A percentile compares a stretch with the other conserved stretches of the same genome.
Evolutionary conservation across 2,113 vertebrate species (phyloP).

Genomic region (Tangachromis dhanisi): DNA sequence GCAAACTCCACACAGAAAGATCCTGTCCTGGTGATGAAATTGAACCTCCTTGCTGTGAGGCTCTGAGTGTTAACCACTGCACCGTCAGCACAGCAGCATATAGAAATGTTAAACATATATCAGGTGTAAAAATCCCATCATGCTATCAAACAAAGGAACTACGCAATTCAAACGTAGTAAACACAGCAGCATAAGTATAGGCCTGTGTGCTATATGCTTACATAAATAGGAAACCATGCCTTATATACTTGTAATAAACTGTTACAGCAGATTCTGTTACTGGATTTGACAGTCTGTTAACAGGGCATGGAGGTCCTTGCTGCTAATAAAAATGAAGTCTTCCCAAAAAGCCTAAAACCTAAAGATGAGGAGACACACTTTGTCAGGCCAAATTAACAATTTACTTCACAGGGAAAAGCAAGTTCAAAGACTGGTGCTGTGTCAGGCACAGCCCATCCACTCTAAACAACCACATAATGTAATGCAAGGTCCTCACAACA

Average conservation of each 20-base stretch:
- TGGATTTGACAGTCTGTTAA: not conserved
- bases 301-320: not conserved
- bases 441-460: not conserved
- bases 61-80: not conserved
- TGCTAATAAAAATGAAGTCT: not conserved
- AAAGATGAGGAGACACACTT: not conserved
- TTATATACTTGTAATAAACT: not conserved
- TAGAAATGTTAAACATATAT: not conserved
- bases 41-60: not conserved
- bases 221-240: not conserved
- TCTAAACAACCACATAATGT: not conserved
- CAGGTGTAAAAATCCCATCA: not conserved
- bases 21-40: not conserved
- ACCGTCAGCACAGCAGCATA: not conserved
- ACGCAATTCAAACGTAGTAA: not conserved
- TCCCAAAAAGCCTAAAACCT: not conserved
- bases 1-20: not conserved
- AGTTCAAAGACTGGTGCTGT: not conserved
- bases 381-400: not conserved
- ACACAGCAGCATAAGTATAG: not conserved
- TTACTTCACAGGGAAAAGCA: not conserved
- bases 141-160: not conserved
- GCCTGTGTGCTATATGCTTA: not conserved
- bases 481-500: not conserved
- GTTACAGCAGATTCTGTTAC: not conserved